Base-by-base conservation (phyloP, 1,140 invertebrate species). In the Cyclina sinensis region DNA sequence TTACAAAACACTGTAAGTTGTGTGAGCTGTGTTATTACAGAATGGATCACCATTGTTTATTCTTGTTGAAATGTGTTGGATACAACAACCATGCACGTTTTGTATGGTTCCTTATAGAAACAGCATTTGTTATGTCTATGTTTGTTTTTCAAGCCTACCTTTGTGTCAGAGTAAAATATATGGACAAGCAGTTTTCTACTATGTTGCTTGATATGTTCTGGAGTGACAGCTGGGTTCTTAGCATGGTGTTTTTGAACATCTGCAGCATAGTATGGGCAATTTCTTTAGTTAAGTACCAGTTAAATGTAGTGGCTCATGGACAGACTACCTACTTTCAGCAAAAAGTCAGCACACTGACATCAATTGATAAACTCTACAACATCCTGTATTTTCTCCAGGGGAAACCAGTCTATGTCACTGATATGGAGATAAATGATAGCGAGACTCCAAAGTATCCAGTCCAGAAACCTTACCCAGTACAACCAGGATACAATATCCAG, bases 11-110 rank as follows among this genome's bases (percentile, higher is more conserved):
- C 83, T 95, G 94, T 87, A 91, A 91, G 57, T 88, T 95, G 59
- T 95, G 94, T 89, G 91, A 94, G 18, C 48, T 76, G 11, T 95
- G 94, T 80, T 91, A 91, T 46, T 54, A 90, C 18, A 88, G 91
- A 48, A 92, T 94, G 90, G 95, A 95, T 76, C 95, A 95, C 78
- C 95, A 95, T 80, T 95, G 95, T 86, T 90, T 95, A 24, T 95
- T 94, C 83, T 89, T 95, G 32, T 84, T 93, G 43, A 91, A 92
- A 78, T 95, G 95, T 90, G 88, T 95, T 2, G 95, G 91, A 12
- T 27, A 89, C 16, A 89, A 92, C 65, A 95, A 94, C 89, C 94
- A 95, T 35, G 62, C 89, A 21, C 78, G 89, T 16, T 95, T 95
- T 86, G 84, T 95, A 14, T 90, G 92, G 86, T 93, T 95, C 39